Evolutionary conservation across 2,113 vertebrate genomes (phyloP).

Genomic region (Anser brachyrhynchus): DNA sequence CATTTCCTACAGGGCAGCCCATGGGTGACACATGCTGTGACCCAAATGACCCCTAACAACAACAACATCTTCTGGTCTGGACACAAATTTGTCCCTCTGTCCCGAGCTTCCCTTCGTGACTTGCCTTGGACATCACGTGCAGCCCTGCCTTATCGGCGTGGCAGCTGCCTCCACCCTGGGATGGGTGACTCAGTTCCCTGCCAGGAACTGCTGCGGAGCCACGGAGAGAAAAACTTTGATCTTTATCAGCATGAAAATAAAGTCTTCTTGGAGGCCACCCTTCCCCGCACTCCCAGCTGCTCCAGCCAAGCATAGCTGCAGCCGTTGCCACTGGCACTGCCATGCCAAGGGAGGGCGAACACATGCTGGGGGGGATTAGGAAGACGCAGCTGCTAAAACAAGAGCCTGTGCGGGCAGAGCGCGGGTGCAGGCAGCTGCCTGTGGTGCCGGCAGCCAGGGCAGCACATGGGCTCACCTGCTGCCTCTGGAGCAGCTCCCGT

Average conservation of each 20-base stretch:
- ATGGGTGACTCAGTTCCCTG: background rate
- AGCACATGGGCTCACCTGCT: slow-evolving; percentile 57
- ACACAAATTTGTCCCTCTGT: accelerated
- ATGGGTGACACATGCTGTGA: background rate
- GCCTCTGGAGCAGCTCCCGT: background rate
- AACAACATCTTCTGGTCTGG: background rate
- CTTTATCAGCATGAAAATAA: background rate
- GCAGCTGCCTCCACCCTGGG: background rate
- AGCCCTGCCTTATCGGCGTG: accelerated
- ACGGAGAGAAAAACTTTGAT: background rate
- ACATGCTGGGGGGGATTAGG: background rate
- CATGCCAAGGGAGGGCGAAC: background rate
- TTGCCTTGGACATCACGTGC: accelerated
- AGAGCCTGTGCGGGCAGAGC: slow-evolving; percentile 2
- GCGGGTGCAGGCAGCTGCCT: slow-evolving; percentile 57
- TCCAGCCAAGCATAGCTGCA: background rate
- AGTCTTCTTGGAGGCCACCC: background rate
- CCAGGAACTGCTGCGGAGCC: background rate
- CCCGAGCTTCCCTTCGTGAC: background rate
- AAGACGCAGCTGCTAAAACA: slow-evolving; percentile 35
- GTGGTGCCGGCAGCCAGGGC: background rate
- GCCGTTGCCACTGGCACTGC: background rate
- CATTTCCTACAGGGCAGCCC: background rate
- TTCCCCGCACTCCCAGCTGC: background rate
- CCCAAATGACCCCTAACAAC: background rate